phyloP scores from a whole-genome alignment of 2,797 vertebrate genomes.

The Arnoldichthys spilopterus region DNA sequence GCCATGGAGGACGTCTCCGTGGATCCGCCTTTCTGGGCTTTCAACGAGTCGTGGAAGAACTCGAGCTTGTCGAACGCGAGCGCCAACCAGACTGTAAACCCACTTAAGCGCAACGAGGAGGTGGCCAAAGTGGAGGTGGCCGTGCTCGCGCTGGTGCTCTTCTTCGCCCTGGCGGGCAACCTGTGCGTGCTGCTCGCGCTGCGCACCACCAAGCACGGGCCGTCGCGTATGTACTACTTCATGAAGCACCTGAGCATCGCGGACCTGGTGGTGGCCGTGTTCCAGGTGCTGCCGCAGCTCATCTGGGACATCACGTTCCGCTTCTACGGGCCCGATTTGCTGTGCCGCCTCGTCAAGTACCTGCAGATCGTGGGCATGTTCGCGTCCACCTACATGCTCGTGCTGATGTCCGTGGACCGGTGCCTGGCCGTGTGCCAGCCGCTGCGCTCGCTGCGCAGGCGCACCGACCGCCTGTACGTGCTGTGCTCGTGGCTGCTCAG shows the following conservation, averaged over 20 bases:
- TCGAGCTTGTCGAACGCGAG: slow-evolving; percentile 60
- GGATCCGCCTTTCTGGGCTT: slow-evolving; percentile 59
- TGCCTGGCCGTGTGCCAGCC: slow-evolving; percentile 96
- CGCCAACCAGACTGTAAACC: slow-evolving; percentile 80
- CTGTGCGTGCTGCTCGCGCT: slow-evolving; percentile 91
- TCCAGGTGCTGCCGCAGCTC: slow-evolving; percentile 96
- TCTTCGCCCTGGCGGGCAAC: slow-evolving; percentile 92
- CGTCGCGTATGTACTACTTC: slow-evolving; percentile 97
- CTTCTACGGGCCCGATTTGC: slow-evolving; percentile 92
- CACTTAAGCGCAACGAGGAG: slow-evolving; percentile 90
- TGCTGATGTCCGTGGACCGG: slow-evolving; percentile 96
- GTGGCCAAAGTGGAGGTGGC: slow-evolving; percentile 95
- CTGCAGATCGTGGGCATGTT: slow-evolving; percentile 98
- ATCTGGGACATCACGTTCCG: slow-evolving; percentile 99
- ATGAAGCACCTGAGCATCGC: slow-evolving; percentile 99
- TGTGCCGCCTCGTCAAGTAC: slow-evolving; percentile 94
- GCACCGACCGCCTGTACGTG: slow-evolving; percentile 87
- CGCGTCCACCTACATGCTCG: slow-evolving; percentile 97
- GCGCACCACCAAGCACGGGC: slow-evolving; percentile 87
- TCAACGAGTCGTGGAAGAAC: slow-evolving; percentile 72
- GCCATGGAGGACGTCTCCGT: slow-evolving; percentile 74
- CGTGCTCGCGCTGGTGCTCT: slow-evolving; percentile 87
- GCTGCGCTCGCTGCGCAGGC: slow-evolving; percentile 84
- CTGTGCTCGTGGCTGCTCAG: slow-evolving; percentile 92
- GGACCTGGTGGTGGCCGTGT: slow-evolving; percentile 93